Evolutionary conservation across 2,888 invertebrate genomes (phyloP), one percentile per base, ranked within the genome.

Genomic region (Agrypnus murinus): DNA sequence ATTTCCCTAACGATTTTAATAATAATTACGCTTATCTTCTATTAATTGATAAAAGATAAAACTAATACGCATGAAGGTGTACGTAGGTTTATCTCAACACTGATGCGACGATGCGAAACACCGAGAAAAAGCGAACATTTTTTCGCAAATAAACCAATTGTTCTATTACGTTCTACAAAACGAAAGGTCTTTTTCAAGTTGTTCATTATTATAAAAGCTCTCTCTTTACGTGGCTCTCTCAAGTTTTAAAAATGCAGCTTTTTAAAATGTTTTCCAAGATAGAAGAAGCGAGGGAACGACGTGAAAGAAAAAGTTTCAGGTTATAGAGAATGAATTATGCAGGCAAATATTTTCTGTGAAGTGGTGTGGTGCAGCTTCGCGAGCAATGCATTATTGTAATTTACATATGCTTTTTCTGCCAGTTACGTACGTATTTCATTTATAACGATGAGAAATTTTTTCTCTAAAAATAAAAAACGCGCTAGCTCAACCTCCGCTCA

Each of bases 401-500:
- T 69, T 69, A 69, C 69, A 69, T 69, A 69, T 58, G 64, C 63
- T 69, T 64, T 63, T 63, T 48, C 69, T 63, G 63, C 57, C 58
- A 57, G 69, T 63, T 63, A 57, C 58, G 53, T 72, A 12, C 38
- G 25, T 55, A 70, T 68, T 68, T 70, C 64, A 69, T 68, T 68
- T 68, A 53, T 64, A 66, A 62, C 55, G 66, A 65, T 59, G 58
- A 50, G 69, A 65, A 66, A 3, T 25, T 25, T 25, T 60, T 69
- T n/a, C n/a, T n/a, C n/a, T n/a, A n/a, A n/a, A n/a, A n/a, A n/a
- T n/a, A 63, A 60, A 72, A 71, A 72, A 60, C 60, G 71, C n/a
- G n/a, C n/a, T n/a, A n/a, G n/a, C n/a, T 60, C 72, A 71, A 66
- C 74, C 69, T 72, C 69, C 74, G 60, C 74, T 67, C 74, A 72